Percentiles rank a stretch among this genome's conserved stretches.
Evolutionary conservation across 2,113 vertebrate genomes (phyloP).

Genomic region (Procavia capensis): DNA sequence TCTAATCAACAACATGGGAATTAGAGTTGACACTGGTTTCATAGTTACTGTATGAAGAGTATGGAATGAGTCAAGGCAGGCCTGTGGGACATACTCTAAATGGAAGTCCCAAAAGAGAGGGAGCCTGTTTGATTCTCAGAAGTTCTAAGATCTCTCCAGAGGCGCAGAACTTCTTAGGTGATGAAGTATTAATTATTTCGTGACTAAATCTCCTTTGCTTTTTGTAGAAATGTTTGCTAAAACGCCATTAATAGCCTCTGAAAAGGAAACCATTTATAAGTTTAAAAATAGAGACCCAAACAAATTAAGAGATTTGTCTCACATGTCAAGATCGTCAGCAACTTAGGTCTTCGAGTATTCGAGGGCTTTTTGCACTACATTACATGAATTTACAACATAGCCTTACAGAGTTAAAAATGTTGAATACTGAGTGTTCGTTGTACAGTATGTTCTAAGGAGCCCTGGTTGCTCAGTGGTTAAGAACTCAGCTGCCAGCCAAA

Average conservation of each 20-base stretch:
- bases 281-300: not conserved
- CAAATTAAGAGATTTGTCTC: not conserved
- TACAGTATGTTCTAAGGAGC: not conserved
- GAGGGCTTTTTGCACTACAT: not conserved
- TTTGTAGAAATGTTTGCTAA: constrained; percentile 33
- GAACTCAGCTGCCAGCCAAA: too few relatives aligned
- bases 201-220: not conserved
- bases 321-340: not conserved
- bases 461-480: too few relatives aligned
- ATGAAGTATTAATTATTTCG: not conserved
- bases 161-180: not conserved
- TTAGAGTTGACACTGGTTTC: not conserved
- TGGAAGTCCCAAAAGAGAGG: not conserved
- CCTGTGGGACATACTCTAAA: not conserved
- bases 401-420: constrained; percentile 23
- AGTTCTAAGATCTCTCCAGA: not conserved
- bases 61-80: not conserved
- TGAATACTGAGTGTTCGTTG: not conserved
- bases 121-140: not conserved
- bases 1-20: not conserved
- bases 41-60: not conserved
- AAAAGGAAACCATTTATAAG: constrained; percentile 35
- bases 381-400: not conserved
- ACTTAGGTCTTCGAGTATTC: not conserved
- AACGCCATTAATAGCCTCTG: constrained; percentile 13